A percentile compares a stretch with the other conserved stretches of the same genome.
phyloP scores from a whole-genome alignment of 2,888 invertebrate species.

The Pandemis cinnamomeana region DNA sequence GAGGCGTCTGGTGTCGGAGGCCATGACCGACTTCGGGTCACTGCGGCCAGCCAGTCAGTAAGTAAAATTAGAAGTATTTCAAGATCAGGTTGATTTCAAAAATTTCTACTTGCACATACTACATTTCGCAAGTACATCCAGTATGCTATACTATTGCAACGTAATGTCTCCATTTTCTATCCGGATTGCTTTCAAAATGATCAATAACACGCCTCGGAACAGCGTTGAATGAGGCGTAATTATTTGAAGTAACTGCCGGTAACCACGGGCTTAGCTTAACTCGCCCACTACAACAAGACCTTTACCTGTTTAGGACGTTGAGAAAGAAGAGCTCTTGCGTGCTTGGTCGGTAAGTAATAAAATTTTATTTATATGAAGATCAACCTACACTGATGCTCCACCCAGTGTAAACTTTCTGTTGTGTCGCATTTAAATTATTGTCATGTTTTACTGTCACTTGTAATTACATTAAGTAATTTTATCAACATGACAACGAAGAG shows the following conservation, averaged over 20 bases:
- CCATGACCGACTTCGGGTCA: no score
- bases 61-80: no score
- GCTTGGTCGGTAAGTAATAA: constrained; percentile 25
- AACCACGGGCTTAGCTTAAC: constrained; percentile 21
- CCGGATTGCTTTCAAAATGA: constrained; percentile 37
- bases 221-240: constrained; percentile 37
- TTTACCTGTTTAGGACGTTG: background rate
- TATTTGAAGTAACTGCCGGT: constrained; percentile 34
- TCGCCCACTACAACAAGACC: constrained; percentile 11
- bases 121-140: background rate
- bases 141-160: constrained; percentile 6
- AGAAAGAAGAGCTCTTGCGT: background rate
- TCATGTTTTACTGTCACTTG: background rate
- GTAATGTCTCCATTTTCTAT: constrained; percentile 38
- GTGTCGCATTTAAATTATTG: constrained; percentile 12
- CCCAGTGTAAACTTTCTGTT: constrained; percentile 16
- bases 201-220: constrained; percentile 25
- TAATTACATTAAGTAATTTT: background rate
- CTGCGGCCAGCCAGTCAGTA: no score
- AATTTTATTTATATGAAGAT: constrained; percentile 37
- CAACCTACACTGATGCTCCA: constrained; percentile 35
- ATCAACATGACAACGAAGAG: no score
- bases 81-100: background rate
- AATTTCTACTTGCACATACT: background rate
- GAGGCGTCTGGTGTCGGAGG: no score